Base-by-base conservation (phyloP, 2,113 vertebrate species). In the Myocastor coypus region DNA sequence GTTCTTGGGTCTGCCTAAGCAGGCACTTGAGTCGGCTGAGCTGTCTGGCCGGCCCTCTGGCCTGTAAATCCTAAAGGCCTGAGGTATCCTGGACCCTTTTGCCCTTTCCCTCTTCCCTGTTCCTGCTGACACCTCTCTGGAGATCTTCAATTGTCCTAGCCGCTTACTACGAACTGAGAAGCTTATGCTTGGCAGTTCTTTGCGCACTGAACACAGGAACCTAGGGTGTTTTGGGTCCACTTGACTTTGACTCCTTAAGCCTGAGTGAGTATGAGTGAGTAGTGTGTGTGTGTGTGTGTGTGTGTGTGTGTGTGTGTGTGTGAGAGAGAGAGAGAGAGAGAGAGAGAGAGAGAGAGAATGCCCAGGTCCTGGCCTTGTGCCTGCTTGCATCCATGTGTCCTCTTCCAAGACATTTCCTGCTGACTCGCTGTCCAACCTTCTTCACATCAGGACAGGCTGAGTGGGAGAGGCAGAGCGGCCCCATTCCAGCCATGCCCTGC, bases 331-430 rank as follows among this genome's bases (percentile, higher is more conserved):
- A 61, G 64, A 66, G 64, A 32, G 30, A 66, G 28, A 32, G 14
- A 68, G 64, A 68, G 66, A 68, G 61, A 28, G 24, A 63, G 66
- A 68, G 66, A 16, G 32, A 34, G 66, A 5, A 5, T 30, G 46
- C 64, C 30, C 64, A 4, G 13, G 5, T 13, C 13, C 28, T 5
- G 14, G 7, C 78, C 7, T 46, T 52, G 12, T 28, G 19, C 42
- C 68, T 28, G 0, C 50, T 34, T 28, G 46, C 73, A 77, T 50
- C 30, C 5, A 1, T 26, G 11, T 34, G 66, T 80, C 78, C 82
- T 96, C 28, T 91, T 78, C 94, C 93, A 97, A 95, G 71, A 12
- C 73, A 63, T 42, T 78, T 91, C 64, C 89, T 40, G 11, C 85
- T 50, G 88, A n/a, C 42, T 96, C 16, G 40, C 11, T 46, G 37